Evolutionary conservation across 2,113 vertebrate genomes (phyloP).

Genomic region (Syrrhaptes paradoxus): DNA sequence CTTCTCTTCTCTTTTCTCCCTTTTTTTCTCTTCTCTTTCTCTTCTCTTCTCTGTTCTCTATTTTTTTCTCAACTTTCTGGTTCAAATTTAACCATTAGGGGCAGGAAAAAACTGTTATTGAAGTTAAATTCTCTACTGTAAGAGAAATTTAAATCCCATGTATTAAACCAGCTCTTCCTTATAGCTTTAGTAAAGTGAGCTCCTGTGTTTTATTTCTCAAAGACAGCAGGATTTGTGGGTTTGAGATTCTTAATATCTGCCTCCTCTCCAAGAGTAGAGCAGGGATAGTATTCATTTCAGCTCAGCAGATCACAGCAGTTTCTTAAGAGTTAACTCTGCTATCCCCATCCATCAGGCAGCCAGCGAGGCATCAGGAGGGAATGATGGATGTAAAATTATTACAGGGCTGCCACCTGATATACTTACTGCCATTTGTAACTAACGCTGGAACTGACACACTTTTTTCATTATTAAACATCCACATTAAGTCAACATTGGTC

Average conservation of each 20-base stretch:
- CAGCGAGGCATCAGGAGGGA: conserved; percentile 64
- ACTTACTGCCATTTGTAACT: conserved; percentile 81
- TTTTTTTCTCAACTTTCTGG: background rate
- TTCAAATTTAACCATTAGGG: background rate
- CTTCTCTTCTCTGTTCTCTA: background rate
- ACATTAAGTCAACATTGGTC: conserved; percentile 83
- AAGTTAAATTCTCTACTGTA: background rate
- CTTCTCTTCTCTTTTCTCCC: background rate
- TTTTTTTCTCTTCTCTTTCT: background rate
- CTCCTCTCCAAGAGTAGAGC: background rate
- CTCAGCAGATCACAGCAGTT: conserved; percentile 13
- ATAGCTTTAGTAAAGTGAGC: background rate
- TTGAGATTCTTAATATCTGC: conserved; percentile 9
- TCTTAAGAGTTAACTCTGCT: conserved; percentile 67
- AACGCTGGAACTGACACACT: conserved; percentile 73
- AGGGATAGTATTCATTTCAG: conserved; percentile 33
- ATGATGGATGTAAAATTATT: conserved; percentile 84
- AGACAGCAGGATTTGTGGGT: background rate
- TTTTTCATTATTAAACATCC: conserved; percentile 81
- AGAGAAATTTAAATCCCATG: conserved; percentile 6
- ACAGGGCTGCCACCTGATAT: conserved; percentile 74
- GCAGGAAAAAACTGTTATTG: background rate
- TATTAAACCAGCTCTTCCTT: background rate
- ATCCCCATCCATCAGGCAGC: conserved; percentile 76
- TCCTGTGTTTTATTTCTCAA: conserved; percentile 28